A percentile compares a stretch with the other conserved stretches of the same genome.
Conservation (phyloP, 2,888 invertebrate species). For the Schrankia costaestrigalis region DNA sequence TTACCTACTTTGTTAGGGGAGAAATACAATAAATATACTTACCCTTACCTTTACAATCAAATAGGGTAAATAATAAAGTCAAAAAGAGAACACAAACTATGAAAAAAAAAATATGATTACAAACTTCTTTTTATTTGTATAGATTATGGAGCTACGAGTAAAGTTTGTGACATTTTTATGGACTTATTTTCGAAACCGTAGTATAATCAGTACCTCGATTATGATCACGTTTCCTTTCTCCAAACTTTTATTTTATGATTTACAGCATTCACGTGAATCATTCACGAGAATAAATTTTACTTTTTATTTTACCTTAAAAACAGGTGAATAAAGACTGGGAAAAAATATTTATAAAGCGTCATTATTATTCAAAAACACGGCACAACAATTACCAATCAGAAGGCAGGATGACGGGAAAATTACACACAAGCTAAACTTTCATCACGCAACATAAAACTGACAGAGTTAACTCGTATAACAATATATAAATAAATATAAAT, state of each 20-base stretch:
- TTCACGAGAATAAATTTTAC: slow-evolving; percentile 9
- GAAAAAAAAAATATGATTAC: no score
- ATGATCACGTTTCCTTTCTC: slow-evolving; percentile 10
- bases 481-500: slow-evolving; percentile 29
- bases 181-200: slow-evolving; percentile 14
- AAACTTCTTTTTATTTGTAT: slow-evolving; percentile 4
- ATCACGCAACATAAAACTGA: slow-evolving; percentile 47
- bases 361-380: slow-evolving; percentile 30
- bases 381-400: slow-evolving; percentile 39
- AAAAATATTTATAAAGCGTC: slow-evolving; percentile 30
- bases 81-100: no score
- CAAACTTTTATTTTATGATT: slow-evolving; percentile 10
- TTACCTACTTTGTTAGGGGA: no score
- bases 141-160: slow-evolving; percentile 2
- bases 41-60: no score
- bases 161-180: slow-evolving; percentile 14
- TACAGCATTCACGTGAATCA: slow-evolving; percentile 3
- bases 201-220: slow-evolving; percentile 7
- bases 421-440: slow-evolving; percentile 48
- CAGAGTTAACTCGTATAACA: slow-evolving; percentile 28
- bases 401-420: slow-evolving; percentile 52
- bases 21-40: no score
- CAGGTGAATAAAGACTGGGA: slow-evolving; percentile 1
- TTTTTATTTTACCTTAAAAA: background rate
- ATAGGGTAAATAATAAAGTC: no score